phyloP scores from a whole-genome alignment of 2,888 invertebrate species.

The Shargacucullia verbasci region DNA sequence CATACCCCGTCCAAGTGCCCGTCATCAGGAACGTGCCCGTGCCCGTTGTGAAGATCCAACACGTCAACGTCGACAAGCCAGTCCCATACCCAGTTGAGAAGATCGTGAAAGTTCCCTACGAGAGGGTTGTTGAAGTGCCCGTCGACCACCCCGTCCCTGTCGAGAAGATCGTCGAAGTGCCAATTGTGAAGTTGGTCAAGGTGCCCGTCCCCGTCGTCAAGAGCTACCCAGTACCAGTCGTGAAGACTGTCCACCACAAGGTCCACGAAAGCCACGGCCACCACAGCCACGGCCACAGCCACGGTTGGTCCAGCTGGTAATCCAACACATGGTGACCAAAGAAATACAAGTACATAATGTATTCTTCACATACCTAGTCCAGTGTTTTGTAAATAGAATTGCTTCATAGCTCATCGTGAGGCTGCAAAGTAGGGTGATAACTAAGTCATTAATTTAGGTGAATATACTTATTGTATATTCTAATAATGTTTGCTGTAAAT shows the following conservation, averaged over 20 bases:
- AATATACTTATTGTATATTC: slow-evolving; percentile 70
- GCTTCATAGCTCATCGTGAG: slow-evolving; percentile 85
- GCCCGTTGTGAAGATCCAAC: slow-evolving; percentile 88
- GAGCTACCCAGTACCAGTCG: slow-evolving; percentile 79
- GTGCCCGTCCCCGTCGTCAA: slow-evolving; percentile 82
- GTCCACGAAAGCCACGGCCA: slow-evolving; percentile 64
- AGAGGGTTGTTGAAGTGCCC: slow-evolving; percentile 87
- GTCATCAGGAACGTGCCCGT: slow-evolving; percentile 87
- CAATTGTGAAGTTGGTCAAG: slow-evolving; percentile 86
- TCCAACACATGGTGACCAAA: slow-evolving; percentile 37
- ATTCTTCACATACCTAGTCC: slow-evolving; percentile 71
- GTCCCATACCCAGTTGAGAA: slow-evolving; percentile 90
- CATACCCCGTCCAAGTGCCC: slow-evolving; percentile 89
- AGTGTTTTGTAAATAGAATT: slow-evolving; percentile 81
- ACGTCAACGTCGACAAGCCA: slow-evolving; percentile 88
- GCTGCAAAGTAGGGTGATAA: slow-evolving; percentile 87
- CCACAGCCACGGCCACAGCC: slow-evolving; percentile 55
- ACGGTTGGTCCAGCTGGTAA: slow-evolving; percentile 65
- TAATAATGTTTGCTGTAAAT: slow-evolving; percentile 79
- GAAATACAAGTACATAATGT: slow-evolving; percentile 42
- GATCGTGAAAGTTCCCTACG: slow-evolving; percentile 89
- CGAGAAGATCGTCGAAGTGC: slow-evolving; percentile 85
- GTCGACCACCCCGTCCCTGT: slow-evolving; percentile 89
- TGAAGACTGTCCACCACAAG: slow-evolving; percentile 85
- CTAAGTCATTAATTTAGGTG: slow-evolving; percentile 87